phyloP scores from a whole-genome alignment of 2,888 invertebrate species.

The Dynastes maya region DNA sequence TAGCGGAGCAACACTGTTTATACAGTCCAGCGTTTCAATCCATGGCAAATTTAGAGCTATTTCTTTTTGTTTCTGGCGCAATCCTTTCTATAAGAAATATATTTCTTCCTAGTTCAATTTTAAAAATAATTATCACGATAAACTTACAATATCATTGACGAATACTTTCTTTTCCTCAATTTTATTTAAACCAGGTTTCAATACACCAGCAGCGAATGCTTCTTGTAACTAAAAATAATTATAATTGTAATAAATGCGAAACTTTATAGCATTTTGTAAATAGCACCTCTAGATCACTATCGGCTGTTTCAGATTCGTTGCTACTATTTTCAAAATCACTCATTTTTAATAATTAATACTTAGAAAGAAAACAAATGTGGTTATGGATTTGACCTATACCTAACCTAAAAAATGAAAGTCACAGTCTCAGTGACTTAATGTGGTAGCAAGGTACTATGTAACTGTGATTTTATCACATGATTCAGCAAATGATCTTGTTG shows the following conservation, averaged over 20 bases:
- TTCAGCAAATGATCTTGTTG: too few species aligned
- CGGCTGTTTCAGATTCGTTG: conserved; percentile 63
- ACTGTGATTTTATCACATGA: too few species aligned
- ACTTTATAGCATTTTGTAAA: neutral
- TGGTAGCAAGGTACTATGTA: too few species aligned
- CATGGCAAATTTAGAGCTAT: conserved; percentile 84
- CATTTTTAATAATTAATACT: conserved; percentile 38
- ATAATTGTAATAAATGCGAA: conserved; percentile 27
- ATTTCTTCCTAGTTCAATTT: conserved; percentile 27
- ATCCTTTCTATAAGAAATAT: conserved; percentile 71
- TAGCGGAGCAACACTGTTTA: conserved; percentile 84
- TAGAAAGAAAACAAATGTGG: neutral
- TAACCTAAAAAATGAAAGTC: neutral
- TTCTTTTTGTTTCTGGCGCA: conserved; percentile 82
- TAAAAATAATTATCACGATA: conserved; percentile 14
- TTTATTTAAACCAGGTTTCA: conserved; percentile 90
- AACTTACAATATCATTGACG: conserved; percentile 84
- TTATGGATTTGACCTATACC: neutral
- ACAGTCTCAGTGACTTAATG: too few species aligned
- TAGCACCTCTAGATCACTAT: conserved; percentile 63
- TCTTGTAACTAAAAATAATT: conserved; percentile 83
- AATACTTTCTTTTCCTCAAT: conserved; percentile 75
- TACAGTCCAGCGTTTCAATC: conserved; percentile 88
- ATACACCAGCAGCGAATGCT: conserved; percentile 87
- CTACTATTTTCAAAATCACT: conserved; percentile 51